Evolutionary conservation across 2,888 invertebrate genomes (phyloP), one percentile per base, ranked within the genome.

Genomic region (Orthonychiurus folsomi): DNA sequence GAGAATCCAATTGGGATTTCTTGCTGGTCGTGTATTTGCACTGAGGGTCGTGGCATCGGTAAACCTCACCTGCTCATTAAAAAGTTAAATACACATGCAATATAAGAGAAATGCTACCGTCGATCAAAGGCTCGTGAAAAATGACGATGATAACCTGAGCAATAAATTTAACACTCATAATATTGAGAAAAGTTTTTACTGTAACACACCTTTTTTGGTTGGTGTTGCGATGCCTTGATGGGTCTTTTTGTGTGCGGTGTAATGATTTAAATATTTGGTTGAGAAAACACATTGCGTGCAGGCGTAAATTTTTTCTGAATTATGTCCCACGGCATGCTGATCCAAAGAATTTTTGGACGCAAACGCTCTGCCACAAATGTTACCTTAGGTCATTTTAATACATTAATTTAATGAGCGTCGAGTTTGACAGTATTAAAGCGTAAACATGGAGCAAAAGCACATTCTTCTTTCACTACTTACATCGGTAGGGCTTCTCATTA

Each of bases 211-310:
- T 50, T 50, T 53, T 21, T 60, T 54, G 26, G 3, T 26, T 37
- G 15, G 55, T 12, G 27, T 23, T 26, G 1, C 12, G 25, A 50
- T 21, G 28, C 56, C 57, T 71, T 76, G 82, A 75, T 86, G 86
- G 63, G 84, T 83, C 61, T 85, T 77, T 71, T 82, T 82, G 75
- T 86, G 86, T 18, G 83, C 80, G 55, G 83, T 81, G 74, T 85
- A 80, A 74, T 85, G 84, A 69, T 84, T 84, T 67, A 84, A 79
- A 74, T 82, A 84, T 74, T 85, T 85, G 48, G 85, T 85, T 64
- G 82, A 80, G 75, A 85, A 86, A 9, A 84, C 83, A 76, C 86
- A 86, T n/a, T 80, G 79, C 66, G 85, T 84, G 74, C 86, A 86
- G 1, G 81, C 77, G 68, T 82, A 81, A n/a, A 81, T 81, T 66